Evolutionary conservation across 2,888 invertebrate genomes (phyloP).

Genomic region (Spicauda simplicius): DNA sequence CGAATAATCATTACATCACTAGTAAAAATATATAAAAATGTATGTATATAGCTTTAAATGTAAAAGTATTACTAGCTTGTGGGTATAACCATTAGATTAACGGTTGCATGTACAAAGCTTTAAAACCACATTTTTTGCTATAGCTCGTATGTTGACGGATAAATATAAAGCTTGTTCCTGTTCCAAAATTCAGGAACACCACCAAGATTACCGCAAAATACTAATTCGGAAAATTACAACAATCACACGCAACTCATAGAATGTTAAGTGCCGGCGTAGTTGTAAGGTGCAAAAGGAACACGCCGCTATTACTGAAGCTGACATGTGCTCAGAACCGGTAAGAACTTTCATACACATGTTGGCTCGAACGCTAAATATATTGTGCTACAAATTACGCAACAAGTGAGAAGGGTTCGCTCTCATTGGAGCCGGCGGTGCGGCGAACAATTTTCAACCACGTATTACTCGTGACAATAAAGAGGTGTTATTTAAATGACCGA

Average conservation of each 20-base stretch:
- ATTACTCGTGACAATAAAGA: constrained; percentile 13
- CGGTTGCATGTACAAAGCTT: no score
- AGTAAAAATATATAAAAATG: no score
- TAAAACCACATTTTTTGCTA: no score
- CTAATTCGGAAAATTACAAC: constrained; percentile 45
- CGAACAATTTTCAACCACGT: constrained; percentile 24
- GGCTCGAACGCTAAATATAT: constrained; percentile 44
- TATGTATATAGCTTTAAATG: no score
- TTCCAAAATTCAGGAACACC: no score
- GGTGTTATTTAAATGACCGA: constrained; percentile 18
- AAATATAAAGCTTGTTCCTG: no score
- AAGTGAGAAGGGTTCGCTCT: constrained; percentile 46
- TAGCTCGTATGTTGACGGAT: no score
- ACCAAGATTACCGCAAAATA: constrained; percentile 17
- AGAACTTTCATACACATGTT: constrained; percentile 49
- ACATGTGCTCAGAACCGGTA: constrained; percentile 50
- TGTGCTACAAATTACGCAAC: constrained; percentile 47
- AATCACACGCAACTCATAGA: constrained; percentile 55
- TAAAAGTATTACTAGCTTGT: no score
- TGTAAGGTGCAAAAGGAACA: constrained; percentile 55
- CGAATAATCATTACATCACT: no score
- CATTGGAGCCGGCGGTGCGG: constrained; percentile 33
- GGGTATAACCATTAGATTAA: no score
- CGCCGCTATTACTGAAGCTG: constrained; percentile 56
- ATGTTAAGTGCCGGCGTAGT: constrained; percentile 59